A percentile compares a stretch with the other conserved stretches of the same genome.
These are phyloP conservation scores for Misgurnus anguillicaudatus DNA, from an alignment of 2,113 vertebrate genomes.

Conservation along the genomic window DNA sequence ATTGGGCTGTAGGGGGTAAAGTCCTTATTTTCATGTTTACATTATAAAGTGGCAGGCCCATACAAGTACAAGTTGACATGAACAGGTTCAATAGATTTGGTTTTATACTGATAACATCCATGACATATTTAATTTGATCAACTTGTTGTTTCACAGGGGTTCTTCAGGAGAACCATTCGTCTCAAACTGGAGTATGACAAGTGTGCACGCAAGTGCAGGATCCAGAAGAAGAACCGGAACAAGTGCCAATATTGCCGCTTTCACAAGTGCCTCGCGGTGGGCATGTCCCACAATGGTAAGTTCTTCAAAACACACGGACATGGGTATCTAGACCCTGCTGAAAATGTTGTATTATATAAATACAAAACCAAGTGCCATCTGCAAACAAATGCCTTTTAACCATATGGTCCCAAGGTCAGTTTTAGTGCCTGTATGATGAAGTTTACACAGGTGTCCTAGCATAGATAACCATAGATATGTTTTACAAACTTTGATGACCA, in stretches of 20 bases:
- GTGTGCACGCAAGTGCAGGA: constrained; percentile 91
- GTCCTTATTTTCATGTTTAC: constrained; percentile 6
- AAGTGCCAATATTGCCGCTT: constrained; percentile 98
- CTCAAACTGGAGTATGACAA: constrained; percentile 90
- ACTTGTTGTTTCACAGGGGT: constrained; percentile 76
- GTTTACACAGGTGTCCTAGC: no score
- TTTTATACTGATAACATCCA: not conserved
- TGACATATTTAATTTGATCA: no score
- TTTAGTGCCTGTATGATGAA: not conserved
- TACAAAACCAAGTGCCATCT: no score
- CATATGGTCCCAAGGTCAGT: not conserved
- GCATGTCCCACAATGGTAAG: constrained; percentile 98
- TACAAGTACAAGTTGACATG: not conserved
- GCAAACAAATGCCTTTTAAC: no score
- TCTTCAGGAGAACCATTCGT: constrained; percentile 93
- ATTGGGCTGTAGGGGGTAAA: not conserved
- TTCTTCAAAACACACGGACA: constrained; percentile 5
- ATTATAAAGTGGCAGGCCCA: not conserved
- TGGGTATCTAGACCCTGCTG: no score
- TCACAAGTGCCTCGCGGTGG: constrained; percentile 94
- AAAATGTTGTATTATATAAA: no score
- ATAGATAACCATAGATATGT: not conserved
- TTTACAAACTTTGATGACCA: not conserved
- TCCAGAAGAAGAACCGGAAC: constrained; percentile 97
- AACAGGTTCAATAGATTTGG: not conserved